phyloP scores from a whole-genome alignment of 1,140 invertebrate genomes.

The Lethrus apterus region DNA sequence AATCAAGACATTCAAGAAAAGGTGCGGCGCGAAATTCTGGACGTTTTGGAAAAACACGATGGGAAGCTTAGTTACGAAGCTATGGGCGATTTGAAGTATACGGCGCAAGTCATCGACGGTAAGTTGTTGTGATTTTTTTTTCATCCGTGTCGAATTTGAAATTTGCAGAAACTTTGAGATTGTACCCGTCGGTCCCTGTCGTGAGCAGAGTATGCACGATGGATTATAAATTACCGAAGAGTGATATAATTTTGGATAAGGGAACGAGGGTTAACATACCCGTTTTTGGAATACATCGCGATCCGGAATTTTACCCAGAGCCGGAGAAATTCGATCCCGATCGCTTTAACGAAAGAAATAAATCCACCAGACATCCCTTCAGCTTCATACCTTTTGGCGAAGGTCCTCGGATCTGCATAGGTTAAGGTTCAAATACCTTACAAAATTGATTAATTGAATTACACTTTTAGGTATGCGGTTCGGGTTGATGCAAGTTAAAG shows the following conservation, averaged over 20 bases:
- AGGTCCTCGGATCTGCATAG: conserved; percentile 49
- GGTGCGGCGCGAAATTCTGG: conserved; percentile 41
- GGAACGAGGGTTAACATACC: conserved; percentile 48
- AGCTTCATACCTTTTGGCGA: conserved; percentile 47
- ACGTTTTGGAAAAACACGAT: conserved; percentile 40
- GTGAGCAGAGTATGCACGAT: conserved; percentile 44
- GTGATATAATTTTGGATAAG: conserved; percentile 42
- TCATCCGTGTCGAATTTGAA: not conserved
- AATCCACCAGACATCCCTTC: conserved; percentile 5
- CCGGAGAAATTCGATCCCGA: conserved; percentile 62
- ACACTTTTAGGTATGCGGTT: no score
- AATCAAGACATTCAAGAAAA: conserved; percentile 43
- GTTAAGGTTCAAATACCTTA: no score
- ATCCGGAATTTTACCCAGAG: conserved; percentile 54
- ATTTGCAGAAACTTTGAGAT: conserved; percentile 50
- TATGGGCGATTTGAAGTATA: conserved; percentile 47
- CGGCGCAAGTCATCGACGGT: conserved; percentile 38
- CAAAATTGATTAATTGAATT: no score
- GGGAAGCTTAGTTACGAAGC: conserved; percentile 48
- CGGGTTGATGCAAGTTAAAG: no score
- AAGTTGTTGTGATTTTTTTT: not conserved
- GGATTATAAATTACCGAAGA: conserved; percentile 45
- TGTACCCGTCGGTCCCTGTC: conserved; percentile 48
- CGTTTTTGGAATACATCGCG: conserved; percentile 52
- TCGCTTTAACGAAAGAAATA: conserved; percentile 52